Evolutionary conservation across 2,797 vertebrate species (phyloP), one percentile per base, ranked within the genome.

Genomic region (Kryptolebias ocellatus): DNA sequence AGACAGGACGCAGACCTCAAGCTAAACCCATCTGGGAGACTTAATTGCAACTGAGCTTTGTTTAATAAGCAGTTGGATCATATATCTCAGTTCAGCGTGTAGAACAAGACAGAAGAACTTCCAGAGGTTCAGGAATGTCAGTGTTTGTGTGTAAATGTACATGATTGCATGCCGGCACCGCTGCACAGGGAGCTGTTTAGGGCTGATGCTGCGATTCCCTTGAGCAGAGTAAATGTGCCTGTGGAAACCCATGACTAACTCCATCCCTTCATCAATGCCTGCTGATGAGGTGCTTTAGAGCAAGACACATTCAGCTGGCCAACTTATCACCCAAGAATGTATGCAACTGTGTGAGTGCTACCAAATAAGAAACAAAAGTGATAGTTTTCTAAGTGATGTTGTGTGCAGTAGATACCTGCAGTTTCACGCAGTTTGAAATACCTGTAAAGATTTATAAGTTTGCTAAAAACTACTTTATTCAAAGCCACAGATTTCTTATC

Each of bases 1-100:
- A 76, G 76, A 82, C 67, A 80, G 69, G 76, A 34, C 17, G 45
- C 50, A 72, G 89, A 89, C 78, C 78, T 83, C 72, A 60, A 74
- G 83, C 68, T 76, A 78, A 87, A 79, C 76, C 83, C 81, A 78
- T 86, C 83, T 77, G 87, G 78, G 81, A 89, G 73, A 79, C 83
- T 87, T 90, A 87, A 89, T 92, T 88, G 89, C 79, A 78, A 86
- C 76, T 89, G 87, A 89, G 87, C 88, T 89, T 79, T 79, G 78
- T 89, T 89, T 90, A 89, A 91, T 90, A 90, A 87, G 87, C 67
- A 71, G 69, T 72, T 49, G 83, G 89, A 84, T 91, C 86, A 57
- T 60, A 66, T 87, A 70, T 89, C 83, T 71, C 44, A 29, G 61
- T 61, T 62, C 50, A 63, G 80, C 61, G n/a, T 69, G 62, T 54